Evolutionary conservation across 2,797 vertebrate species (phyloP).

Genomic region (Sternotherus odoratus): DNA sequence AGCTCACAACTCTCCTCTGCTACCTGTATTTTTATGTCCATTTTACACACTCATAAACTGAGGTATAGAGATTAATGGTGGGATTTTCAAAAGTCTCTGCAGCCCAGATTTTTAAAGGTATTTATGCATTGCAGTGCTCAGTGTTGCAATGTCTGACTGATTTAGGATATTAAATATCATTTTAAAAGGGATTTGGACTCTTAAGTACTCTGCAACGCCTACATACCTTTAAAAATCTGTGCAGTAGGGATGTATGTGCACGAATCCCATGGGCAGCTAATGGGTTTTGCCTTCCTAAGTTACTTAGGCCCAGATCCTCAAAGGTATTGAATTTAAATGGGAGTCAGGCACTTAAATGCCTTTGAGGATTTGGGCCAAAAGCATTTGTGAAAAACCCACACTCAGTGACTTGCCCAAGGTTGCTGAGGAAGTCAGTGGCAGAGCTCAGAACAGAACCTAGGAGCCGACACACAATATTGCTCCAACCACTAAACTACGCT

Average conservation of each 20-base stretch:
- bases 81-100: background rate
- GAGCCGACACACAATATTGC: accelerated
- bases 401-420: background rate
- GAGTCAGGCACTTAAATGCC: background rate
- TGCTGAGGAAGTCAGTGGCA: background rate
- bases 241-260: background rate
- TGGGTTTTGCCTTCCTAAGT: background rate
- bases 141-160: background rate
- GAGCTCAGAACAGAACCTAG: background rate
- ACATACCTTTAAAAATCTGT: background rate
- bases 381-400: background rate
- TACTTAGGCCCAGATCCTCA: background rate
- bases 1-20: background rate
- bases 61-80: background rate
- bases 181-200: background rate
- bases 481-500: background rate
- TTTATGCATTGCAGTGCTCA: background rate
- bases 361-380: background rate
- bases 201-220: background rate
- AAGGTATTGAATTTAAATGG: background rate
- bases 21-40: background rate
- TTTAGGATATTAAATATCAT: background rate
- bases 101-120: background rate
- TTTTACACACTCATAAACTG: background rate
- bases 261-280: background rate